Evolutionary conservation across 2,888 invertebrate species (phyloP), one percentile per base, ranked within the genome.

Genomic region (Phoenoteleia sp.): DNA sequence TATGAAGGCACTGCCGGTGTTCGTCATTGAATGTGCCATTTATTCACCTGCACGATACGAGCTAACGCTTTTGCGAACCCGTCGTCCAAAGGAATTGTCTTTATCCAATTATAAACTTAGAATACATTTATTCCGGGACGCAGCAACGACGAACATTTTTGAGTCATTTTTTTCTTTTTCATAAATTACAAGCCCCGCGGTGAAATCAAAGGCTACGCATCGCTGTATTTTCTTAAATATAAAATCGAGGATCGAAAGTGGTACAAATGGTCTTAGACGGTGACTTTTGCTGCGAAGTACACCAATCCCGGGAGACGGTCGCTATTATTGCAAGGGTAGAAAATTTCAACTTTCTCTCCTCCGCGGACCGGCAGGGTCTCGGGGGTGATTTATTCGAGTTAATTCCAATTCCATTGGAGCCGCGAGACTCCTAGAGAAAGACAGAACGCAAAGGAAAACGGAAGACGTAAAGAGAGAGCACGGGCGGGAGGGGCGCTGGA

Each of bases 351-450:
- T 90, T 82, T 86, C 86, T 86, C 86, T 86, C 82, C 45, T 42
- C 45, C 77, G 83, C 72, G 87, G 72, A 80, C 82, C 81, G 69
- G 79, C 64, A 83, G 77, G 77, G 87, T 79, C 88, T 90, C 87
- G 90, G 89, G 90, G 90, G 87, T 88, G 90, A 89, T 89, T 87
- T 86, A 85, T 85, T 81, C 86, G 85, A 88, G 86, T 93, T 93
- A 93, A 93, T 93, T 94, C 93, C 93, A 93, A 94, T 93, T 94
- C 93, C 93, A 93, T 93, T 93, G 94, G 93, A 93, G 93, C 92
- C 91, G 90, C 81, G 81, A 69, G 81, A 81, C 81, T 88, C 86
- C 86, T 84, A 86, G 87, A 88, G 90, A 89, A 88, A 88, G 88
- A 83, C 67, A 45, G 84, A 86, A 87, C 86, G 87, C 82, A 87